These are phyloP conservation scores for Dicyema japonicum DNA, from an alignment of 1,140 invertebrate species.

Conservation along the genomic window DNA sequence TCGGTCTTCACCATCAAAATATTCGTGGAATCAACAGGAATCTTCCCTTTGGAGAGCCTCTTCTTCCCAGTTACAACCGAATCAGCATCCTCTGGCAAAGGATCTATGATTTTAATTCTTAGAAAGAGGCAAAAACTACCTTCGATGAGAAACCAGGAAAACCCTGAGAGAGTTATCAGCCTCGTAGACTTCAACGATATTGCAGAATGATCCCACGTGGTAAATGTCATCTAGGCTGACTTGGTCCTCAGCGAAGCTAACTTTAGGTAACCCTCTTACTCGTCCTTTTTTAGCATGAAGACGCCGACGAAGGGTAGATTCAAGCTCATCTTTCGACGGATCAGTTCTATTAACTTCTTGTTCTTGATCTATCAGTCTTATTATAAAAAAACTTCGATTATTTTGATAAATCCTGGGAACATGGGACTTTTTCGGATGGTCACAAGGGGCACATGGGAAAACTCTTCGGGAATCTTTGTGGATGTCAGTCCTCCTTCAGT, in stretches of 20 bases:
- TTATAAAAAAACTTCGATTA: conserved; percentile 39
- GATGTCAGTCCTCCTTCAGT: conserved; percentile 19
- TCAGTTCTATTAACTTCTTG: conserved; percentile 48
- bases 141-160: conserved; percentile 62
- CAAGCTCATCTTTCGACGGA: conserved; percentile 62
- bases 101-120: not conserved
- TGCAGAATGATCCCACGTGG: conserved; percentile 65
- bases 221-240: conserved; percentile 52
- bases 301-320: conserved; percentile 89
- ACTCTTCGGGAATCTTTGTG: conserved; percentile 70
- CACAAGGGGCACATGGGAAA: conserved; percentile 70
- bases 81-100: conserved; percentile 1
- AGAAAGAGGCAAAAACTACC: conserved; percentile 12
- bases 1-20: conserved; percentile 73
- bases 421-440: conserved; percentile 68
- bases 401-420: conserved; percentile 85
- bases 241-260: conserved; percentile 35
- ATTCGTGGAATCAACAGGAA: conserved; percentile 5
- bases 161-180: conserved; percentile 55
- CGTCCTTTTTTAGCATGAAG: conserved; percentile 65
- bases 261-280: conserved; percentile 23
- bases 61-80: not conserved
- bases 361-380: conserved; percentile 33
- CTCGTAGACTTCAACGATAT: conserved; percentile 85
- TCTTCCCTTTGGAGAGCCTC: conserved; percentile 1